Percentiles rank a stretch among this genome's conserved stretches.
These are phyloP conservation scores for Clytia hemisphaerica DNA, from an alignment of 30 jellyfish, hydroid and myxozoan species.

Conservation along the genomic window DNA sequence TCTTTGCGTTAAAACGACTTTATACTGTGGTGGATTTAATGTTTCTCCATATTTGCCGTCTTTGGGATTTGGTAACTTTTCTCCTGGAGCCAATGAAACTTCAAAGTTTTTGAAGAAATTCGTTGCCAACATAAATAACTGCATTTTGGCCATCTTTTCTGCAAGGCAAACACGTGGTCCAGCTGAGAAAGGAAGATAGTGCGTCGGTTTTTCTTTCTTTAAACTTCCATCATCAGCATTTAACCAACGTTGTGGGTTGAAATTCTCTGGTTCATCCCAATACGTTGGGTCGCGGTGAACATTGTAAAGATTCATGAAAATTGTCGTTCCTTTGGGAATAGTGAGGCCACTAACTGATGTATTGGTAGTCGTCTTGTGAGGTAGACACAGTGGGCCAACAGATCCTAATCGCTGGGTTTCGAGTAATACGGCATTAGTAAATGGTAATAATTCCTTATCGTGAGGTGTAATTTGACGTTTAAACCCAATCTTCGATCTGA, in stretches of 20 bases:
- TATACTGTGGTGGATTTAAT: too few species aligned
- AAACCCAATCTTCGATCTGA: constrained; percentile 34
- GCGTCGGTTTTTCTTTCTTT: constrained; percentile 19
- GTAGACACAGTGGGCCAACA: constrained; percentile 59
- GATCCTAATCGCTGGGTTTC: constrained; percentile 54
- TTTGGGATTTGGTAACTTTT: constrained; percentile 27
- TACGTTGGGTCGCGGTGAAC: constrained; percentile 47
- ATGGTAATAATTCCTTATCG: constrained; percentile 42
- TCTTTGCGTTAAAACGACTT: too few species aligned
- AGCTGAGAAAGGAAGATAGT: constrained; percentile 71
- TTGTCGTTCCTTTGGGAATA: constrained; percentile 51
- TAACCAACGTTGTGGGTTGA: constrained; percentile 63
- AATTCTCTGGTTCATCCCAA: constrained; percentile 63
- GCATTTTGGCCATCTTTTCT: constrained; percentile 43
- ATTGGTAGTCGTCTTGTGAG: constrained; percentile 55
- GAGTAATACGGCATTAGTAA: constrained; percentile 41
- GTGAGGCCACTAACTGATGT: constrained; percentile 33
- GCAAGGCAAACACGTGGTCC: constrained; percentile 79
- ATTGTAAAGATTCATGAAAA: constrained; percentile 47
- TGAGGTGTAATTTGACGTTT: constrained; percentile 29
- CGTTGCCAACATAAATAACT: constrained; percentile 38
- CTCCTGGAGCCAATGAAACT: constrained; percentile 42
- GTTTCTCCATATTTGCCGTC: constrained; percentile 38
- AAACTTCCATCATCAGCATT: constrained; percentile 36
- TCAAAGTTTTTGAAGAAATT: constrained; percentile 22